Conservation (phyloP, 2,113 vertebrate genomes). For the Phyllostomus hastatus region DNA sequence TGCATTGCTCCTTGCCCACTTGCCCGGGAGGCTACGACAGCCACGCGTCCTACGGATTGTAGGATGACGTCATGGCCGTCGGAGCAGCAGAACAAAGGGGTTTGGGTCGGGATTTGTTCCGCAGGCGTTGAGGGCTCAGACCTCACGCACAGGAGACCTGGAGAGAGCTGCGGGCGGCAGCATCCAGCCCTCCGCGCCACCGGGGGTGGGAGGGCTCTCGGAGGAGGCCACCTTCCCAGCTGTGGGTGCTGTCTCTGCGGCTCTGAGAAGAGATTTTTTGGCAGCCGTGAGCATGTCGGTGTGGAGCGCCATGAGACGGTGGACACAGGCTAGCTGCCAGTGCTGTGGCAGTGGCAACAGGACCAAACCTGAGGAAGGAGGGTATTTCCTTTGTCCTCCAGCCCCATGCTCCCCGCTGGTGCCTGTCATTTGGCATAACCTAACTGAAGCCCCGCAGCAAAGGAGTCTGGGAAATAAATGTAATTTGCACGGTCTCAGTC, state of each 20-base stretch:
- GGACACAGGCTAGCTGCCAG: no score
- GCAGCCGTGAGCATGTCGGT: background rate
- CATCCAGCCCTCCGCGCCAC: background rate
- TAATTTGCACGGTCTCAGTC: background rate
- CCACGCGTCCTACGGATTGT: background rate
- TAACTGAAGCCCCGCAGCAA: background rate
- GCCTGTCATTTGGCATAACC: no score
- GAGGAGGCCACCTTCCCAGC: background rate
- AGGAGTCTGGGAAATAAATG: background rate
- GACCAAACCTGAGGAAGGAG: background rate
- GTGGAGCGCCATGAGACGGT: accelerated
- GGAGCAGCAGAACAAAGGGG: no score
- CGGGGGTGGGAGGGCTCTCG: no score
- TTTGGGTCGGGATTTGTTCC: background rate
- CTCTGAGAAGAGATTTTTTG: background rate
- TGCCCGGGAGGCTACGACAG: background rate
- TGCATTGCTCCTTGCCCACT: background rate
- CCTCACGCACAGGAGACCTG: background rate
- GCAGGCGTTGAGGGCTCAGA: background rate
- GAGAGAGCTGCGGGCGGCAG: background rate
- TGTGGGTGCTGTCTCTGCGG: no score
- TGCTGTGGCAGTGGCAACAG: background rate
- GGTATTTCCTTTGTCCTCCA: background rate
- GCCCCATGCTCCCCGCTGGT: background rate
- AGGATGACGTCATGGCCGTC: accelerated